Percentiles rank a stretch among this genome's conserved stretches.
Evolutionary conservation across 1,140 invertebrate species (phyloP).

Genomic region (Trachymyrmex septentrionalis): DNA sequence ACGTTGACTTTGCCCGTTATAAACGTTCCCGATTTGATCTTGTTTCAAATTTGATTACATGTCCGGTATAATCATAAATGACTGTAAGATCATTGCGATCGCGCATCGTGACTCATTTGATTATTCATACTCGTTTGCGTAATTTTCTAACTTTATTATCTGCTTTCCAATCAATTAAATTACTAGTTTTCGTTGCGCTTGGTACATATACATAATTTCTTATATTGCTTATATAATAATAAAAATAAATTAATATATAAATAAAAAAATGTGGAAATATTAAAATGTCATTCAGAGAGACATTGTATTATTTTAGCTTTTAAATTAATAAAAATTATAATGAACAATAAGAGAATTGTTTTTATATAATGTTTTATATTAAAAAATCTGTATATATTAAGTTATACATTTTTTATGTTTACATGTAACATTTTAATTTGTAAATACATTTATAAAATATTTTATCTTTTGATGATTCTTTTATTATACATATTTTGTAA

Average conservation of each 20-base stretch:
- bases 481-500: background rate
- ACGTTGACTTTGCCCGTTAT: conserved; percentile 22
- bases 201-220: background rate
- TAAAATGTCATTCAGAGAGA: background rate
- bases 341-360: background rate
- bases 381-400: background rate
- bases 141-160: background rate
- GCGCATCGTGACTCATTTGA: conserved; percentile 14
- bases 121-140: background rate
- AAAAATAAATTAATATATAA: background rate
- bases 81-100: background rate
- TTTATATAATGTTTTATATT: background rate
- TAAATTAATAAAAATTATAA: conserved; percentile 20
- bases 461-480: conserved; percentile 2
- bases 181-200: background rate
- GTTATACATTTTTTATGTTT: background rate
- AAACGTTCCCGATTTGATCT: background rate
- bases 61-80: conserved; percentile 13
- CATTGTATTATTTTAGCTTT: background rate
- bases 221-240: background rate
- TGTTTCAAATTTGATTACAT: conserved; percentile 12
- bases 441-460: background rate
- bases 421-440: background rate
- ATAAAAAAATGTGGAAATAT: background rate
- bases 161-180: background rate